phyloP scores from a whole-genome alignment of 2,888 invertebrate genomes.

The Endomychus coccineus region DNA sequence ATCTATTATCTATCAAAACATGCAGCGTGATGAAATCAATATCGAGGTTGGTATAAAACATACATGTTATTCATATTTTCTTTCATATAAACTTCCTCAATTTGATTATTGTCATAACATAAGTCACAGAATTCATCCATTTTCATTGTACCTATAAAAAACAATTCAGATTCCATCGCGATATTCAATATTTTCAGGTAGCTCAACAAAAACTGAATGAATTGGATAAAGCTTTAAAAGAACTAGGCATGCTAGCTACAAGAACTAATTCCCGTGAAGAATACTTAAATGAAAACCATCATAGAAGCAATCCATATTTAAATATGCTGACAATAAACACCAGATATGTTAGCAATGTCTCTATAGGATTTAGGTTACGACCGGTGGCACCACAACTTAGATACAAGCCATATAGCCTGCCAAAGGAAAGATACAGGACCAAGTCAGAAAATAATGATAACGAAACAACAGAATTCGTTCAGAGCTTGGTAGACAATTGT shows the following conservation, averaged over 20 bases:
- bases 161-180: too few species aligned
- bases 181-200: too few species aligned
- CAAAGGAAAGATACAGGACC: slow-evolving; percentile 52
- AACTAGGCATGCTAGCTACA: slow-evolving; percentile 55
- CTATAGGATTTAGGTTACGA: slow-evolving; percentile 51
- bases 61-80: too few species aligned
- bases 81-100: too few species aligned
- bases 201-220: slow-evolving; percentile 50
- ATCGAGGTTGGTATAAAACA: too few species aligned
- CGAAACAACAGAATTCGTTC: slow-evolving; percentile 28
- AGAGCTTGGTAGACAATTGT: slow-evolving; percentile 33
- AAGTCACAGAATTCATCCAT: too few species aligned
- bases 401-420: slow-evolving; percentile 53
- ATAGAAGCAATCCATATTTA: slow-evolving; percentile 40
- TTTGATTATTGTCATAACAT: too few species aligned
- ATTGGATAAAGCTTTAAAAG: slow-evolving; percentile 53
- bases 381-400: slow-evolving; percentile 47
- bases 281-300: slow-evolving; percentile 48
- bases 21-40: too few species aligned
- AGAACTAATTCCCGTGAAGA: slow-evolving; percentile 52
- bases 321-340: slow-evolving; percentile 51
- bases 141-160: too few species aligned
- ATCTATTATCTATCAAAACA: too few species aligned
- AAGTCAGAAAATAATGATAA: slow-evolving; percentile 56
- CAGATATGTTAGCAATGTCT: slow-evolving; percentile 56